Percentiles rank a stretch among this genome's conserved stretches.
These are phyloP conservation scores for Pycnonotus jocosus DNA, from an alignment of 2,113 vertebrate genomes.

Conservation along the genomic window DNA sequence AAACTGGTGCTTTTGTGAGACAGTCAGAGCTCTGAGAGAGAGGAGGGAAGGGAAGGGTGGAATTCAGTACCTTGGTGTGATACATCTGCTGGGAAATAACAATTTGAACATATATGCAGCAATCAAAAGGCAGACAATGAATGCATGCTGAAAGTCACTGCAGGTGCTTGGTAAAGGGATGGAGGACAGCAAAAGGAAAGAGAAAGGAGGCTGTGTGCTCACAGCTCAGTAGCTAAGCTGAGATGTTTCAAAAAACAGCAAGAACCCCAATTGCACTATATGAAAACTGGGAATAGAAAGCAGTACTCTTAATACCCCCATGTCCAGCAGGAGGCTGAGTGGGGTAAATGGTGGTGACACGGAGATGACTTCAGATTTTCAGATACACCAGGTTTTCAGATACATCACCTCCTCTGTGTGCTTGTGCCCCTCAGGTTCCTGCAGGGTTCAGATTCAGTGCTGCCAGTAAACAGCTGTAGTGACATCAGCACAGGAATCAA, in stretches of 20 bases:
- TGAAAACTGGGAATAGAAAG: neutral
- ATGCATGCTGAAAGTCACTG: neutral
- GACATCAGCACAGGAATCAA: neutral
- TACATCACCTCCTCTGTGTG: fast-evolving
- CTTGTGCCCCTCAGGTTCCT: neutral
- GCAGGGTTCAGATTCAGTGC: neutral
- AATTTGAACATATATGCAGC: neutral
- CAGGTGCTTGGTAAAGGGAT: neutral
- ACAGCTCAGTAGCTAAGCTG: neutral
- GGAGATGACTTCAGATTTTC: neutral
- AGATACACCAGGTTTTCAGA: fast-evolving
- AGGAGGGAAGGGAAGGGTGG: neutral
- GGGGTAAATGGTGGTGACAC: neutral
- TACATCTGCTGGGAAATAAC: constrained; percentile 2
- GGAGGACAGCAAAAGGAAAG: neutral
- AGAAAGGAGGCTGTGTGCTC: neutral
- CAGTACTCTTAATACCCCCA: neutral
- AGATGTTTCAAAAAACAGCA: neutral
- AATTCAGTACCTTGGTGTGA: neutral
- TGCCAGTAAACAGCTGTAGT: fast-evolving
- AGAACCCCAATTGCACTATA: neutral
- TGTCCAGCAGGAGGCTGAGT: neutral
- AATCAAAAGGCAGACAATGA: neutral
- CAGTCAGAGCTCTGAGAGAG: neutral
- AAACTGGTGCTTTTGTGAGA: neutral